Percentiles rank a stretch among this genome's conserved stretches.
phyloP scores from a whole-genome alignment of 2,797 vertebrate genomes.

The Pseudotriccus pelzelni region DNA sequence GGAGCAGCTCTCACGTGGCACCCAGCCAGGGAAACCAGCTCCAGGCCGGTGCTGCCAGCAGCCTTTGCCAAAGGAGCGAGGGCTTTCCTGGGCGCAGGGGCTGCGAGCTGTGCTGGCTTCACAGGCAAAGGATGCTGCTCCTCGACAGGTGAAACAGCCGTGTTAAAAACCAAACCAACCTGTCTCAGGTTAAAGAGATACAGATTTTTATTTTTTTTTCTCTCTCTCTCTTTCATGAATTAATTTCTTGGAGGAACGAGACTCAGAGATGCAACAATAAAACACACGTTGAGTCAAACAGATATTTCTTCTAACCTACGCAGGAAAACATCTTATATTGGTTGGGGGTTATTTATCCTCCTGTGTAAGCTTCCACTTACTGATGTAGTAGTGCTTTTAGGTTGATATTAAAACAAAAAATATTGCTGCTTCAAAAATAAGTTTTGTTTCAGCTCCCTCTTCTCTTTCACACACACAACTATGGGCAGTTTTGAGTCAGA shows the following conservation, averaged over 20 bases:
- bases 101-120: fast-evolving
- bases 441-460: background rate
- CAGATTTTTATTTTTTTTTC: fast-evolving
- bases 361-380: background rate
- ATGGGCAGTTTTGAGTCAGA: background rate
- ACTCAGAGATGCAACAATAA: background rate
- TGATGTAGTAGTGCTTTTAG: background rate
- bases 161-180: background rate
- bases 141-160: background rate
- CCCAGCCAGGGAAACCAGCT: conserved; percentile 1
- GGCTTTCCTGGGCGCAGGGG: conserved; percentile 19
- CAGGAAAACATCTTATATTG: background rate
- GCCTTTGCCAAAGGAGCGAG: background rate
- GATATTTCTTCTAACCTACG: background rate
- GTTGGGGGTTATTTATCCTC: background rate
- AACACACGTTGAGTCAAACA: background rate
- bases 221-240: background rate
- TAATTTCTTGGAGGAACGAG: background rate
- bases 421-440: background rate
- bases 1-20: background rate
- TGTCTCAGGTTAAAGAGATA: background rate
- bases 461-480: background rate
- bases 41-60: background rate
- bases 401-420: background rate
- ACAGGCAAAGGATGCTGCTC: background rate